phyloP scores from a whole-genome alignment of 2,113 vertebrate species.

The Microcebus lehilahytsara region DNA sequence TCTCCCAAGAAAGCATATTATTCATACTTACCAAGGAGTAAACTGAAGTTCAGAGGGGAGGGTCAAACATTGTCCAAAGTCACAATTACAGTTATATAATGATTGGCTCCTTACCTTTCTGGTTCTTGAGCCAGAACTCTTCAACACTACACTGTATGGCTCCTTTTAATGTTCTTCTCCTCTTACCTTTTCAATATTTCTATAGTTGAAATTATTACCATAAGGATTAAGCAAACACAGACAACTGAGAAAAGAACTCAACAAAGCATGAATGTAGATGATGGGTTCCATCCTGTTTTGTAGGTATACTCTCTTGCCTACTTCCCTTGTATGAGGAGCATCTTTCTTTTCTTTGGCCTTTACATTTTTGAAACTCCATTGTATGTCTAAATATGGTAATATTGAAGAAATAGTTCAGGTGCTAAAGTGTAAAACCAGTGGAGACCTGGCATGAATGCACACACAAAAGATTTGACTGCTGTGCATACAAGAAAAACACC shows the following conservation, averaged over 20 bases:
- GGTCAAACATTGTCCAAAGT: not conserved
- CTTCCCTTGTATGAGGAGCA: accelerated
- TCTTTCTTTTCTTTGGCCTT: not conserved
- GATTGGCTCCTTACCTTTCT: not conserved
- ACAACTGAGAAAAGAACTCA: not conserved
- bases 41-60: not conserved
- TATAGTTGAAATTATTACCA: not conserved
- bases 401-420: not conserved
- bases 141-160: not conserved
- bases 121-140: not conserved
- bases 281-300: not conserved
- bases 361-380: not conserved
- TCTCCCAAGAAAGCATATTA: not conserved
- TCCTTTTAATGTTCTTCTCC: not conserved
- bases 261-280: not conserved
- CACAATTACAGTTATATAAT: not conserved
- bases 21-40: not conserved
- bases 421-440: not conserved
- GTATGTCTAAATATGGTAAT: not conserved
- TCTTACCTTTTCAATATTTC: not conserved
- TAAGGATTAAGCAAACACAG: not conserved
- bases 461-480: not conserved
- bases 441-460: accelerated
- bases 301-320: not conserved
- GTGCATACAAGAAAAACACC: not conserved